These are phyloP conservation scores for Aplocera efformata DNA, from an alignment of 2,888 invertebrate species.

Conservation along the genomic window DNA sequence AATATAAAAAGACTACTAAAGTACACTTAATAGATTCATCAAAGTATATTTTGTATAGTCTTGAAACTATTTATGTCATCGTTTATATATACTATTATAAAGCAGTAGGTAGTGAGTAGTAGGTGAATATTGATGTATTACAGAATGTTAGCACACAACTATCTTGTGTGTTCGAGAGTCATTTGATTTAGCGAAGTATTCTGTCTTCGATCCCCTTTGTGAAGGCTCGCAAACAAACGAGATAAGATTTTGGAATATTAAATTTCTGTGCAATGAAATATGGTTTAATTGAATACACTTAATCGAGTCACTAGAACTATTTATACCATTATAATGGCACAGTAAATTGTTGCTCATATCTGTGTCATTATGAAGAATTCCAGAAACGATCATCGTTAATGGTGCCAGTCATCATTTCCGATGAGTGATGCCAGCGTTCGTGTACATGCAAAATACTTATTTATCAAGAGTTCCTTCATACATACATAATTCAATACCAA, in stretches of 20 bases:
- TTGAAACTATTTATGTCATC: conserved; percentile 15
- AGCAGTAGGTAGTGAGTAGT: conserved; percentile 8
- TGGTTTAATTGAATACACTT: conserved; percentile 13
- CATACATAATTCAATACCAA: too few relatives aligned
- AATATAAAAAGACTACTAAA: too few relatives aligned
- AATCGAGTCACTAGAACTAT: conserved; percentile 5
- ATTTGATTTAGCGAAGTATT: conserved; percentile 2
- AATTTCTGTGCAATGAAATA: conserved; percentile 19
- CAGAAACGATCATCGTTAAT: conserved; percentile 1
- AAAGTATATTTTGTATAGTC: conserved; percentile 20
- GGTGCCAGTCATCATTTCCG: too few relatives aligned
- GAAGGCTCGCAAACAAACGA: conserved; percentile 11
- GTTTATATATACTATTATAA: conserved; percentile 8
- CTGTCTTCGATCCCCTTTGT: conserved; percentile 12
- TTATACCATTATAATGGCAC: too few relatives aligned
- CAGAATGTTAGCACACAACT: conserved; percentile 6
- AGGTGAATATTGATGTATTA: conserved; percentile 11
- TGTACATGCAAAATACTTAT: too few relatives aligned
- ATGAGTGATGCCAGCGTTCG: too few relatives aligned
- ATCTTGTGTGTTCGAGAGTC: conserved; percentile 7
- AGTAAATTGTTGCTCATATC: conserved; percentile 10
- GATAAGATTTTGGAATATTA: conserved; percentile 14
- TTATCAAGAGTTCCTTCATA: too few relatives aligned
- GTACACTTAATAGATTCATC: conserved; percentile 10
- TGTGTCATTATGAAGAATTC: conserved; percentile 4